Evolutionary conservation across 2,888 invertebrate species (phyloP).

Genomic region (Pheosia gnoma): DNA sequence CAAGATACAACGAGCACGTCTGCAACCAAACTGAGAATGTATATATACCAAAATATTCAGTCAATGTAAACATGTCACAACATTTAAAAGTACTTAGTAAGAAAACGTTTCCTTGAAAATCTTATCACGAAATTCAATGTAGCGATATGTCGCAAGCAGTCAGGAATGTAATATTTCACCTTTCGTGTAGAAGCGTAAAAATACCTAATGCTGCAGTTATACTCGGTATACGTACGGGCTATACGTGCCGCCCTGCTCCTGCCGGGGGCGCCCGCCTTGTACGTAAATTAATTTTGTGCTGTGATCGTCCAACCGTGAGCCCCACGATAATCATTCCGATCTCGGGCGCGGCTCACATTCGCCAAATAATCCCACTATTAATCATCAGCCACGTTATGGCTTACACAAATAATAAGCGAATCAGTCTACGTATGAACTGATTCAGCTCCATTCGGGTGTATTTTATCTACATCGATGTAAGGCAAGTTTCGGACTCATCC

Average conservation of each 20-base stretch:
- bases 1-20: background rate
- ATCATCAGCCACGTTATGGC: slow-evolving; percentile 48
- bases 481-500: slow-evolving; percentile 25
- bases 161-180: slow-evolving; percentile 3
- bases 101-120: background rate
- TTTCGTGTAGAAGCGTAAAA: slow-evolving; percentile 3
- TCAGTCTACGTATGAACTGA: slow-evolving; percentile 36
- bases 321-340: slow-evolving; percentile 72
- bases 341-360: slow-evolving; percentile 56
- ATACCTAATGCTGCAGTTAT: slow-evolving; percentile 24
- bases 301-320: slow-evolving; percentile 69
- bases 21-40: too few species aligned
- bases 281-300: slow-evolving; percentile 77
- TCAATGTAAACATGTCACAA: too few species aligned
- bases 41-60: too few species aligned
- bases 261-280: slow-evolving; percentile 46
- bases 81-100: too few species aligned
- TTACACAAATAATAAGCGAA: slow-evolving; percentile 38
- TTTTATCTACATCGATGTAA: slow-evolving; percentile 30
- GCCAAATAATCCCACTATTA: slow-evolving; percentile 64
- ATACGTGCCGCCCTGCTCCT: slow-evolving; percentile 21
- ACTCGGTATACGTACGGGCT: slow-evolving; percentile 23
- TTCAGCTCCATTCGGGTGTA: slow-evolving; percentile 23
- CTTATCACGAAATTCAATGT: background rate
- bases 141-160: slow-evolving; percentile 3